Conservation (phyloP, 2,797 vertebrate genomes). For the Eleutherodactylus coqui region DNA sequence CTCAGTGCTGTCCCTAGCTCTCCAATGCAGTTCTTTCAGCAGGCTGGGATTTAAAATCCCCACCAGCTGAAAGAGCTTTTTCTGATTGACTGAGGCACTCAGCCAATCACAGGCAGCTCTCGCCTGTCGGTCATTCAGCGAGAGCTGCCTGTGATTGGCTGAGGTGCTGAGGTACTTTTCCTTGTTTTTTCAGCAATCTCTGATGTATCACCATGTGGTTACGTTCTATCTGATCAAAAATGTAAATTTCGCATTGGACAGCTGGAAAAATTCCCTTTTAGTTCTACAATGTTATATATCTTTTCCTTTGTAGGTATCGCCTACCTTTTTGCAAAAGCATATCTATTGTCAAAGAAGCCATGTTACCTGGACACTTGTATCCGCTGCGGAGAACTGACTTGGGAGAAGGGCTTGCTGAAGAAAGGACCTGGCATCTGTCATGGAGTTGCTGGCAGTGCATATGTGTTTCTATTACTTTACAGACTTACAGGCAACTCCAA, state of each 20-base stretch:
- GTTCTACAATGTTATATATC: not conserved
- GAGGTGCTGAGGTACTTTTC: too few relatives aligned
- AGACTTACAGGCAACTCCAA: conserved; percentile 88
- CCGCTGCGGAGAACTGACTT: conserved; percentile 86
- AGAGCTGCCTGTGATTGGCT: too few relatives aligned
- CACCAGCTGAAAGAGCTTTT: too few relatives aligned
- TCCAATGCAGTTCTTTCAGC: too few relatives aligned
- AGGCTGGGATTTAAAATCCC: too few relatives aligned
- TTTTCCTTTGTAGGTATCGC: conserved; percentile 80
- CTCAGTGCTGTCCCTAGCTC: too few relatives aligned
- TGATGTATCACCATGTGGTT: not conserved
- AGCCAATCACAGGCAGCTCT: too few relatives aligned
- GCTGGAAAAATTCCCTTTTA: not conserved
- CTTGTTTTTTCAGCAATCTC: not conserved
- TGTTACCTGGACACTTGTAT: conserved; percentile 90
- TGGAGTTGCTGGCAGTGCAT: conserved; percentile 86
- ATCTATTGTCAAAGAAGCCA: conserved; percentile 88
- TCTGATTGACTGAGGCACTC: too few relatives aligned
- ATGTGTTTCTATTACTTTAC: conserved; percentile 89
- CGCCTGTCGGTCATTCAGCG: too few relatives aligned
- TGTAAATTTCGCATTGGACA: not conserved
- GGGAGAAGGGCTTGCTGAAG: conserved; percentile 89
- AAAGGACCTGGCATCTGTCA: conserved; percentile 92
- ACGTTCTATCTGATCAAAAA: not conserved
- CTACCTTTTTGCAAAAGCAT: conserved; percentile 90